Evolutionary conservation across 1,140 invertebrate genomes (phyloP), one percentile per base, ranked within the genome.

Genomic region (Berghia stephanieae): DNA sequence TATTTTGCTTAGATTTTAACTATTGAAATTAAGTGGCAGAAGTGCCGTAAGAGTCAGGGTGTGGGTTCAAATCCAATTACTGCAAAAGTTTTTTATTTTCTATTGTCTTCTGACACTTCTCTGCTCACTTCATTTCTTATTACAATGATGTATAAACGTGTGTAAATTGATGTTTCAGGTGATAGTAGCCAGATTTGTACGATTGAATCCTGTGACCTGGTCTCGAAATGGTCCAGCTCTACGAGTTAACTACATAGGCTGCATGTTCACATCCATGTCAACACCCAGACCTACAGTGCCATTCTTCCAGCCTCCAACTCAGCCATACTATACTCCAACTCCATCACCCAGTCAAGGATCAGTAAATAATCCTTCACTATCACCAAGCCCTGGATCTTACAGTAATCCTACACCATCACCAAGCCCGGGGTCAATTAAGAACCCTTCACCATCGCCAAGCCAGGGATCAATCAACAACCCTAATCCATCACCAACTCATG

Each of bases 161-260:
- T n/a, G n/a, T 63, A 63, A 63, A 18, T 27, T 10, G 8, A 8
- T 27, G 10, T 18, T 10, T n/a, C 10, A 63, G 57, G 57, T 63
- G 16, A 63, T 63, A 18, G 57, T 63, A 16, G 80, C 81, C 18
- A 74, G 80, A 13, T 86, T 74, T 78, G 44, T 84, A 3, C 75
- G 80, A 3, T 74, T 84, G 13, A 46, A 76, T 8, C 80, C 80
- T 13, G 24, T 82, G 6, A 70, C 75, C n/a, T 80, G 79, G 71
- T 43, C 75, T 10, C 68, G 76, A 0, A 68, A 40, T 40, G 81
- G 82, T 0, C 55, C 78, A 24, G 84, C 71, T 31, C 36, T 85
- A 63, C 71, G 84, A 34, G 75, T 85, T 44, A 82, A 83, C 63
- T 46, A 83, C 13, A 67, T 84, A 38, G 80, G 80, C 0, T 84